Evolutionary conservation across 2,113 vertebrate species (phyloP), one percentile per base, ranked within the genome.

Genomic region (Notothenia coriiceps): DNA sequence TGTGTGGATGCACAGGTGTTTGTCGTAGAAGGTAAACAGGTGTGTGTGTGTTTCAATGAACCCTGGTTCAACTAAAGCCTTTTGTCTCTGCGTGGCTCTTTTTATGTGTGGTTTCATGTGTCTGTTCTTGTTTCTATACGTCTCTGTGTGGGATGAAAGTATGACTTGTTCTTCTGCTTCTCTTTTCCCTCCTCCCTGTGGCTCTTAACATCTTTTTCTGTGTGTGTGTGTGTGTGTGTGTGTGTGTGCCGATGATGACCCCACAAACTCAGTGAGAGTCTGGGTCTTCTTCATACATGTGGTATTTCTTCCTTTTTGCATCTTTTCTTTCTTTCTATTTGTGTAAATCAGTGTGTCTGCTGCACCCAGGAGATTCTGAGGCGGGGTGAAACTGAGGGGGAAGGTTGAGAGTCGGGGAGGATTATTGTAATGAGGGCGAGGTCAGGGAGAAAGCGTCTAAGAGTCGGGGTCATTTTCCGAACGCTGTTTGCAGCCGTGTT

Each of bases 91-190:
- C 46, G 1, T 1, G 22, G 7, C 47, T 86, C 51, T 79, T 80
- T 83, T 70, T 17, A 56, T 59, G 62, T 78, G 59, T 46, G 76
- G 75, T 80, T 86, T 88, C 80, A 62, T 80, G 67, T 81, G 68
- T 86, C 71, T 89, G 59, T 10, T 67, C 68, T 62, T 72, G 70
- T 77, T 68, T 74, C 82, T 65, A 70, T 84, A 79, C 10, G 22
- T 82, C 69, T 72, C 74, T 81, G 70, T 80, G 77, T 86, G 82
- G 51, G 82, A 86, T 89, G 33, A 85, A 91, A 88, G 74, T 77
- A 15, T 25, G 55, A 47, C 35, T 57, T 70, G 55, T 83, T 55
- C 29, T 68, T 55, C 12, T 67, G 33, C 18, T 51, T 66, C 35
- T 57, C 9, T 18, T 47, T 12, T 2, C 5, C 6, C 6, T 3